phyloP scores from a whole-genome alignment of 2,113 vertebrate genomes.

The Pyxicephalus adspersus region DNA sequence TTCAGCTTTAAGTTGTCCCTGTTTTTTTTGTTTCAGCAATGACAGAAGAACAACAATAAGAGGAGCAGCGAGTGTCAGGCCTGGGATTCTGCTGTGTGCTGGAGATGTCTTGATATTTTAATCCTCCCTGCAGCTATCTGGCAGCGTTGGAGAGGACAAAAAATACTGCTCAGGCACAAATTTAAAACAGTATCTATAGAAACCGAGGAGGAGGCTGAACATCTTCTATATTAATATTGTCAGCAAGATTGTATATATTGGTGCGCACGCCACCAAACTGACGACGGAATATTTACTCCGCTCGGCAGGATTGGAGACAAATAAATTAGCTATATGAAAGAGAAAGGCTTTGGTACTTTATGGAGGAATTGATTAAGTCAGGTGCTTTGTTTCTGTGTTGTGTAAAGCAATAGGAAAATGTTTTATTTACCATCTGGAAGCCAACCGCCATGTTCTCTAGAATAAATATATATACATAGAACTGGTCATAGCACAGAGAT shows the following conservation, averaged over 20 bases:
- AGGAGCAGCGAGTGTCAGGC: neutral
- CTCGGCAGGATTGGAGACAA: slow-evolving; percentile 18
- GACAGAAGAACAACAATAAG: neutral
- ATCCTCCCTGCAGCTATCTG: slow-evolving; percentile 37
- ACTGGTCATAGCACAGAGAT: neutral
- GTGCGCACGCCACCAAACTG: neutral
- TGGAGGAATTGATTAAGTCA: neutral
- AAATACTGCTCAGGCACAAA: slow-evolving; percentile 10
- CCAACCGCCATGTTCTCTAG: neutral
- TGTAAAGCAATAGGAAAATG: neutral
- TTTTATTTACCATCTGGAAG: slow-evolving; percentile 10
- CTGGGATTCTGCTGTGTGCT: neutral
- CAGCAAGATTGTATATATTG: slow-evolving; percentile 40
- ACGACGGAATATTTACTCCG: slow-evolving; percentile 9
- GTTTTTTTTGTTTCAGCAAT: neutral
- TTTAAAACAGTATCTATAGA: slow-evolving; percentile 32
- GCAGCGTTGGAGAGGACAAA: neutral
- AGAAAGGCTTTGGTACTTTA: neutral
- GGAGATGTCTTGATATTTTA: neutral
- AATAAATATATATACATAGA: neutral
- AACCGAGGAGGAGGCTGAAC: slow-evolving; percentile 15
- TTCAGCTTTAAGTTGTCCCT: too few species aligned
- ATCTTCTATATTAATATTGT: slow-evolving; percentile 33
- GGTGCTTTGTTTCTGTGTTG: slow-evolving; percentile 21
- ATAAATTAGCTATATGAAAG: neutral